A percentile compares a stretch with the other conserved stretches of the same genome.
phyloP scores from a whole-genome alignment of 2,888 invertebrate genomes.

The Trypoxylon attenuatum region DNA sequence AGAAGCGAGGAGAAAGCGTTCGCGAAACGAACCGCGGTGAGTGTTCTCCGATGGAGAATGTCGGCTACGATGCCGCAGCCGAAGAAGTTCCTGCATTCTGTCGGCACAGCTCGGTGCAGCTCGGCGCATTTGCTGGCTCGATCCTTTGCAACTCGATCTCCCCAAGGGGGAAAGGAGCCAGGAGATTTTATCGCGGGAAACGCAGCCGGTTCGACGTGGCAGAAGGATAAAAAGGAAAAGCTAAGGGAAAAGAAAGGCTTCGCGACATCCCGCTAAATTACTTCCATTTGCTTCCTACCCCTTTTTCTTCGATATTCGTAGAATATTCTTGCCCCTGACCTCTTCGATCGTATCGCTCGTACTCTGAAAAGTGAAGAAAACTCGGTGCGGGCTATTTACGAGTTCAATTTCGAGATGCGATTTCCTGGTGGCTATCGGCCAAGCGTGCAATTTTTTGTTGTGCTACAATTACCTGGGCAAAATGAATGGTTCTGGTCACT shows the following conservation, averaged over 20 bases:
- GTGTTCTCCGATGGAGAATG: slow-evolving; percentile 4
- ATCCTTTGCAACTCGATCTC: slow-evolving; percentile 59
- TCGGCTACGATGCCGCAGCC: slow-evolving; percentile 15
- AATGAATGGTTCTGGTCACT: slow-evolving; percentile 14
- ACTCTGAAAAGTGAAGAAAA: not conserved
- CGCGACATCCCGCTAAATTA: slow-evolving; percentile 59
- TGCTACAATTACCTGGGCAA: slow-evolving; percentile 9
- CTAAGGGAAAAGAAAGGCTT: slow-evolving; percentile 26
- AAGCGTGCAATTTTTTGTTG: not conserved
- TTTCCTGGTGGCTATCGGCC: not conserved
- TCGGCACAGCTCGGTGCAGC: no score
- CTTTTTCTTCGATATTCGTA: not conserved
- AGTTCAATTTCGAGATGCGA: not conserved
- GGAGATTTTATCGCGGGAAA: slow-evolving; percentile 58
- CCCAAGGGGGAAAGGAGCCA: slow-evolving; percentile 48
- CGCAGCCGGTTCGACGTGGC: slow-evolving; percentile 56
- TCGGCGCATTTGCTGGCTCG: slow-evolving; percentile 46
- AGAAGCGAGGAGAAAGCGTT: slow-evolving; percentile 13
- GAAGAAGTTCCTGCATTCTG: slow-evolving; percentile 52
- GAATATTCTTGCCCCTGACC: not conserved
- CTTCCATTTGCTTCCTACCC: slow-evolving; percentile 35
- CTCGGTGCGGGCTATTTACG: not conserved
- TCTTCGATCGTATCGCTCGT: not conserved
- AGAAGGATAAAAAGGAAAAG: slow-evolving; percentile 50
- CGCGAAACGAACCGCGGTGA: slow-evolving; percentile 16